phyloP scores from a whole-genome alignment of 2,113 vertebrate species.

The Phalacrocorax carbo region DNA sequence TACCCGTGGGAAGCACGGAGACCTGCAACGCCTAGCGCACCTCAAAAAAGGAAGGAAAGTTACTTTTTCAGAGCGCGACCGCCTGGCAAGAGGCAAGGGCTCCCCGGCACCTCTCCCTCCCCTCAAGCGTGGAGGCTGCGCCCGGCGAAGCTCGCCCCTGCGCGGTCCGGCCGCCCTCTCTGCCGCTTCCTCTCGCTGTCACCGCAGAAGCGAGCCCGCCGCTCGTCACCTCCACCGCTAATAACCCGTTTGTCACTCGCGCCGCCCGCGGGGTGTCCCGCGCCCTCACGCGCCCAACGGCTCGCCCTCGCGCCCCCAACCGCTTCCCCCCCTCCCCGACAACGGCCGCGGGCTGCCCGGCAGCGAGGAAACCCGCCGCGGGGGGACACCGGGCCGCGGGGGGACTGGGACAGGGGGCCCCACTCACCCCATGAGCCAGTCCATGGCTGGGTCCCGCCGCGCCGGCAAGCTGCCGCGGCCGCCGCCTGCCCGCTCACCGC shows the following conservation, averaged over 20 bases:
- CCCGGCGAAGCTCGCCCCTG: not conserved
- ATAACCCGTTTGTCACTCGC: not conserved
- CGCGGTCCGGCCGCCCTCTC: not conserved
- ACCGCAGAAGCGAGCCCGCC: not conserved
- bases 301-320: no score
- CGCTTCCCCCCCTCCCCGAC: no score
- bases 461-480: no score
- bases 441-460: no score
- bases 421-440: no score
- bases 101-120: not conserved
- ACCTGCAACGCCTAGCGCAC: not conserved
- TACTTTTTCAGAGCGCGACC: not conserved
- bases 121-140: not conserved
- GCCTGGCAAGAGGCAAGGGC: not conserved
- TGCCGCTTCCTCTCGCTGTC: not conserved
- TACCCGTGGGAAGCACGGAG: not conserved
- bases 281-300: not conserved
- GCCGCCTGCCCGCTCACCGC: no score
- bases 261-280: not conserved
- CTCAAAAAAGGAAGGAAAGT: not conserved
- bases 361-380: no score
- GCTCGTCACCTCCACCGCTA: not conserved
- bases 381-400: no score
- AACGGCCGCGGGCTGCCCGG: no score
- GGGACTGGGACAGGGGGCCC: no score